Percentiles rank a stretch among this genome's conserved stretches.
These are phyloP conservation scores for Battus philenor DNA, from an alignment of 1,140 invertebrate species.

Conservation along the genomic window DNA sequence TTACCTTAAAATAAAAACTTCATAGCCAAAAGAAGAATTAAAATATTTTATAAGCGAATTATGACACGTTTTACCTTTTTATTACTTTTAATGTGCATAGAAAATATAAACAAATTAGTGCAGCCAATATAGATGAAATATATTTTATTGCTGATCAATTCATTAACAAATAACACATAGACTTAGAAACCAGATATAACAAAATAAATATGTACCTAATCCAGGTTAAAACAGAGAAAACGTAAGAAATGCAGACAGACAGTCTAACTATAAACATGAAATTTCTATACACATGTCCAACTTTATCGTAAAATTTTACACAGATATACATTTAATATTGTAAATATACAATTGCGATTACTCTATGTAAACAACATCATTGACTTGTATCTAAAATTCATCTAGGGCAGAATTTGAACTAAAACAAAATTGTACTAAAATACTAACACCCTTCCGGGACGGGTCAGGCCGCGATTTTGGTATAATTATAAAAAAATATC, in stretches of 20 bases:
- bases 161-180: constrained; percentile 70
- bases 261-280: constrained; percentile 43
- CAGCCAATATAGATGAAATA: constrained; percentile 59
- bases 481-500: constrained; percentile 38
- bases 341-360: constrained; percentile 49
- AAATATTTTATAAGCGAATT: no score
- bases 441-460: constrained; percentile 38
- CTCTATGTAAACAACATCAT: constrained; percentile 29
- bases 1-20: no score
- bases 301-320: constrained; percentile 46
- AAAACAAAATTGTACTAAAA: constrained; percentile 67
- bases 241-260: constrained; percentile 46
- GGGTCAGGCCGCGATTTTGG: constrained; percentile 28
- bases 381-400: constrained; percentile 30
- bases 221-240: constrained; percentile 53
- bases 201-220: constrained; percentile 69
- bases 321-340: constrained; percentile 48
- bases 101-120: constrained; percentile 31
- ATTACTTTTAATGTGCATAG: constrained; percentile 1
- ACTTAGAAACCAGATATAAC: constrained; percentile 68
- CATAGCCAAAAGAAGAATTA: no score
- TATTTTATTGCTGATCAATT: constrained; percentile 69
- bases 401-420: constrained; percentile 56
- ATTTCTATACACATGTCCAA: constrained; percentile 46
- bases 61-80: no score